Conservation (phyloP, 2,797 vertebrate species). For the Phylloscopus collybita region DNA sequence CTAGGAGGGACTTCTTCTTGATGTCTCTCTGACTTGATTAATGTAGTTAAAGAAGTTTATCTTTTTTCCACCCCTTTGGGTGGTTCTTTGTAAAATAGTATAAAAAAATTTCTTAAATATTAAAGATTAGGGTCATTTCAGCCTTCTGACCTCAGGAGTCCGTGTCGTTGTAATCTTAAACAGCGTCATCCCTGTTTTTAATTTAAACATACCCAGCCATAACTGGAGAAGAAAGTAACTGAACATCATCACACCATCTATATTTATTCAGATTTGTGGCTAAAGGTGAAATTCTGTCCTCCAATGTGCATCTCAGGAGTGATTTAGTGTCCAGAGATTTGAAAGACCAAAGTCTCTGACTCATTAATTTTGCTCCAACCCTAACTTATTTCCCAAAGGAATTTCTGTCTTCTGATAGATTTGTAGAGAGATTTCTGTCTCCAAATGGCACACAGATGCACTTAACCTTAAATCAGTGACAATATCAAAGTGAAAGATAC, state of each 20-base stretch:
- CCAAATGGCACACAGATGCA: not conserved
- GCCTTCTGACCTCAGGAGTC: no score
- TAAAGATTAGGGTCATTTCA: no score
- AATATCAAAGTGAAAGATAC: not conserved
- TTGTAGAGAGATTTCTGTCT: not conserved
- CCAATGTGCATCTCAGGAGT: not conserved
- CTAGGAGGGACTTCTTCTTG: no score
- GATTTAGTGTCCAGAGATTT: not conserved
- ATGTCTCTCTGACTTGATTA: no score
- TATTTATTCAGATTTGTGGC: not conserved
- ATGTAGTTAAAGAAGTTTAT: no score
- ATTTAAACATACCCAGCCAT: not conserved
- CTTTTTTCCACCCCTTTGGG: no score
- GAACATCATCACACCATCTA: not conserved
- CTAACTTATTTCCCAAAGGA: not conserved
- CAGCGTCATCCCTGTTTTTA: not conserved
- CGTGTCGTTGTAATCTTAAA: no score
- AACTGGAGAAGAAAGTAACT: not conserved
- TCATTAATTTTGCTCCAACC: conserved; percentile 2
- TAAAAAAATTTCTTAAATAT: no score
- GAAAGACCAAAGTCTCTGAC: not conserved
- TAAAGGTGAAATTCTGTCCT: not conserved
- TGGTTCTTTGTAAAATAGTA: no score
- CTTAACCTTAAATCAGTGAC: not conserved
- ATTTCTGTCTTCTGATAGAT: not conserved